Conservation (phyloP, 2,113 vertebrate species). For the Chaetodon trifascialis region DNA sequence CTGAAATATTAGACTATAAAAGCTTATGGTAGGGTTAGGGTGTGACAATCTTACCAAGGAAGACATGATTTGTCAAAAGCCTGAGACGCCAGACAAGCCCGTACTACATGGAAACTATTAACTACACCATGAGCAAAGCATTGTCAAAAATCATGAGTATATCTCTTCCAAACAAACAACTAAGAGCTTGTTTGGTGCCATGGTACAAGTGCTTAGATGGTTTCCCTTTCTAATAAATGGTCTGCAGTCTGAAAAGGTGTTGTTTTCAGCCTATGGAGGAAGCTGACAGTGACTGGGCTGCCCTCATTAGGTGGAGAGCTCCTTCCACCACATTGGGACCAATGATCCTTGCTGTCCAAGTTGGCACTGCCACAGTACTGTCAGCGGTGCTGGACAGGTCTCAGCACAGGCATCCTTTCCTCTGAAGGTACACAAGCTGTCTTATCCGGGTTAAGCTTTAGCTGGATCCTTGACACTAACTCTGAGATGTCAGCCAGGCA, state of each 20-base stretch:
- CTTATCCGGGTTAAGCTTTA: background rate
- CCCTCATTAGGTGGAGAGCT: too few relatives aligned
- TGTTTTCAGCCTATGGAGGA: too few relatives aligned
- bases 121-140: background rate
- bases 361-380: background rate
- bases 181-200: too few relatives aligned
- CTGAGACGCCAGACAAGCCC: background rate
- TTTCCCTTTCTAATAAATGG: too few relatives aligned
- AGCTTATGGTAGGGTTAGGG: background rate
- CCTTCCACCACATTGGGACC: background rate
- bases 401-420: background rate
- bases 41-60: background rate
- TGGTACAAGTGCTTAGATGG: too few relatives aligned
- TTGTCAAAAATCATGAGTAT: too few relatives aligned
- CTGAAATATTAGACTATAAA: background rate
- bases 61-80: background rate
- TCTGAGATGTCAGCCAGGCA: too few relatives aligned
- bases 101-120: too few relatives aligned
- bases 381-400: background rate
- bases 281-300: too few relatives aligned
- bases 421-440: background rate
- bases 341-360: background rate
- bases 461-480: too few relatives aligned
- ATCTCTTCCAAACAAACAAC: too few relatives aligned
- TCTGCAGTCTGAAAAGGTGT: too few relatives aligned